These are phyloP conservation scores for Furnarius figulus DNA, from an alignment of 2,113 vertebrate species.

Conservation along the genomic window DNA sequence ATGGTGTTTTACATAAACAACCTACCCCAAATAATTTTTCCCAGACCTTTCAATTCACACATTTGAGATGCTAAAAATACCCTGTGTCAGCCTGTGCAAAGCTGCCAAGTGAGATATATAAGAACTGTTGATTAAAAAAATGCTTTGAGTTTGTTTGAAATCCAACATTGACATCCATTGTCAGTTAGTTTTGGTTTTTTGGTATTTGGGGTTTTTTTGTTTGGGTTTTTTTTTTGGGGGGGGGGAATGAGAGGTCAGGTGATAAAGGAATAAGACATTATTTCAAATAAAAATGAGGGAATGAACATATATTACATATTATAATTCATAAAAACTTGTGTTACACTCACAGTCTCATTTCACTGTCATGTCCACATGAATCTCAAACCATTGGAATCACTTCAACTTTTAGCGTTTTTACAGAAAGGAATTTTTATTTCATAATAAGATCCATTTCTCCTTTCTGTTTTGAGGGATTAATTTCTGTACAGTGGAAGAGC, in stretches of 20 bases:
- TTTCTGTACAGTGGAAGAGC: background rate
- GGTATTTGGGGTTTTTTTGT: background rate
- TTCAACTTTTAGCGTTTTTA: background rate
- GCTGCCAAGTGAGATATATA: slow-evolving; percentile 54
- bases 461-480: background rate
- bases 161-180: slow-evolving; percentile 38
- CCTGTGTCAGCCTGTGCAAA: slow-evolving; percentile 56
- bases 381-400: background rate
- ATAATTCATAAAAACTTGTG: background rate
- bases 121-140: slow-evolving; percentile 14
- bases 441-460: background rate
- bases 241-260: slow-evolving; percentile 38
- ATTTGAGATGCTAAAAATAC: slow-evolving; percentile 63
- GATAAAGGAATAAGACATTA: slow-evolving; percentile 39
- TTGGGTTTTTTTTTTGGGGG: background rate
- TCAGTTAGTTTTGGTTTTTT: background rate
- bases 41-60: slow-evolving; percentile 41
- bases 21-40: slow-evolving; percentile 19
- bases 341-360: background rate
- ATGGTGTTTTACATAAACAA: slow-evolving; percentile 53
- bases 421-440: background rate
- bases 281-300: slow-evolving; percentile 52
- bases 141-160: slow-evolving; percentile 33
- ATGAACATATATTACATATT: background rate
- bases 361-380: background rate